phyloP scores from a whole-genome alignment of 2,113 vertebrate species.

The Hydrolagus affinis region DNA sequence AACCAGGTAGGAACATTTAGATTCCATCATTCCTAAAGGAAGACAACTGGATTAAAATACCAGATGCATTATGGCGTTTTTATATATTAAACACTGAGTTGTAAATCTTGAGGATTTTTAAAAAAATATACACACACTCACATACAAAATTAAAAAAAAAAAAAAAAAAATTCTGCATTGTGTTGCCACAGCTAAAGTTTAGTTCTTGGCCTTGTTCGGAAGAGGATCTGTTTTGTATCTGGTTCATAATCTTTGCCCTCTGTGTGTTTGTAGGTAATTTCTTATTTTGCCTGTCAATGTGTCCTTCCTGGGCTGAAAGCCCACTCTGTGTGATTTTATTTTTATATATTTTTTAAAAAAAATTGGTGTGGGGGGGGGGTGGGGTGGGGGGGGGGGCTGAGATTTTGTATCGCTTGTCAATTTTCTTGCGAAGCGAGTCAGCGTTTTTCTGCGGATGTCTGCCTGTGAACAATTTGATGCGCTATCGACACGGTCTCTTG shows the following conservation, averaged over 20 bases:
- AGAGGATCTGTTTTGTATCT: constrained; percentile 1
- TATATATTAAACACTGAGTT: constrained; percentile 8
- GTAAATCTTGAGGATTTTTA: constrained; percentile 20
- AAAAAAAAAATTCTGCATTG: constrained; percentile 5
- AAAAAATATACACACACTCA: too few species aligned
- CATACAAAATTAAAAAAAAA: too few species aligned
- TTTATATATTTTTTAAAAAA: too few species aligned
- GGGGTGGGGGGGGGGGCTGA: too few species aligned
- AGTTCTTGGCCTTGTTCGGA: constrained; percentile 5
- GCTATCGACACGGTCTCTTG: too few species aligned
- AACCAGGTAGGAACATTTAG: constrained; percentile 30
- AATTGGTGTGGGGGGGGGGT: too few species aligned
- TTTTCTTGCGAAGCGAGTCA: background rate
- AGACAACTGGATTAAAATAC: constrained; percentile 30
- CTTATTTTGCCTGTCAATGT: background rate
- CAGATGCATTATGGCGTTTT: constrained; percentile 25
- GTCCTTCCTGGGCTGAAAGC: background rate
- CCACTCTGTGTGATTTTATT: background rate
- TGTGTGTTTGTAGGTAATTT: background rate
- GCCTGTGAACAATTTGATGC: background rate
- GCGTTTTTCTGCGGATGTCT: background rate
- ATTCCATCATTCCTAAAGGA: constrained; percentile 31
- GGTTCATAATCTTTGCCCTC: background rate
- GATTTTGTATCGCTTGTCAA: background rate
- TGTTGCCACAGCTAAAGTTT: background rate